A percentile compares a stretch with the other conserved stretches of the same genome.
Evolutionary conservation across 2,113 vertebrate genomes (phyloP).

Genomic region (Nothoprocta pentlandii): DNA sequence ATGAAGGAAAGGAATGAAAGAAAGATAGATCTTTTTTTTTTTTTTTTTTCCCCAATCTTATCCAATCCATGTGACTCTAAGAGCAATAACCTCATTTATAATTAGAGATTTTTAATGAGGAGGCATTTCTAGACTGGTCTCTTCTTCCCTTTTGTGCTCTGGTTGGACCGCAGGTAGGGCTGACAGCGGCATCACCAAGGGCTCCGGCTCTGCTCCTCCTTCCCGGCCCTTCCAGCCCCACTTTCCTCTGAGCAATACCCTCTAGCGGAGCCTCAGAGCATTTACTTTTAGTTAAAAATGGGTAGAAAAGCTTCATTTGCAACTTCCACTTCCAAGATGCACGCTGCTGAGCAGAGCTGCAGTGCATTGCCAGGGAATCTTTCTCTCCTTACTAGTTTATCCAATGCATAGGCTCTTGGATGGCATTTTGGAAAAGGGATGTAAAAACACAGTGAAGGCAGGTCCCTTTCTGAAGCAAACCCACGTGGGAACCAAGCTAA

Average conservation of each 20-base stretch:
- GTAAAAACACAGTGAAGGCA: fast-evolving
- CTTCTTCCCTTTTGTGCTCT: neutral
- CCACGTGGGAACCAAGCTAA: neutral
- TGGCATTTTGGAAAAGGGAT: fast-evolving
- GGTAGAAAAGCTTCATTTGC: neutral
- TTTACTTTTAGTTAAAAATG: neutral
- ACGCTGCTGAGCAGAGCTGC: fast-evolving
- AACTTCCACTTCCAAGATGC: neutral
- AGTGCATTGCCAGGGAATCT: too few relatives aligned
- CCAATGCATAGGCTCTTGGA: neutral
- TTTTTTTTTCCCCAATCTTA: neutral
- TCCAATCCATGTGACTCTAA: fast-evolving
- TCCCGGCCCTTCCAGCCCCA: neutral
- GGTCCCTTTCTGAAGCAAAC: neutral
- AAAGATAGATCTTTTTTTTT: neutral
- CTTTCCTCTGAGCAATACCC: neutral
- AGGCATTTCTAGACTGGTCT: fast-evolving
- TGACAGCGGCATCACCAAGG: neutral
- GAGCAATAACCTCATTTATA: fast-evolving
- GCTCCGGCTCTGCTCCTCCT: neutral
- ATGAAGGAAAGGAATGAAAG: neutral
- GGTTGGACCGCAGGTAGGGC: neutral
- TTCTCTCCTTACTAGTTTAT: neutral
- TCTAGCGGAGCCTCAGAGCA: conserved; percentile 40
- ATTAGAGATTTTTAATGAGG: fast-evolving